Percentiles rank a stretch among this genome's conserved stretches.
phyloP scores from a whole-genome alignment of 2,797 vertebrate genomes.

The Sarcoramphus papa region DNA sequence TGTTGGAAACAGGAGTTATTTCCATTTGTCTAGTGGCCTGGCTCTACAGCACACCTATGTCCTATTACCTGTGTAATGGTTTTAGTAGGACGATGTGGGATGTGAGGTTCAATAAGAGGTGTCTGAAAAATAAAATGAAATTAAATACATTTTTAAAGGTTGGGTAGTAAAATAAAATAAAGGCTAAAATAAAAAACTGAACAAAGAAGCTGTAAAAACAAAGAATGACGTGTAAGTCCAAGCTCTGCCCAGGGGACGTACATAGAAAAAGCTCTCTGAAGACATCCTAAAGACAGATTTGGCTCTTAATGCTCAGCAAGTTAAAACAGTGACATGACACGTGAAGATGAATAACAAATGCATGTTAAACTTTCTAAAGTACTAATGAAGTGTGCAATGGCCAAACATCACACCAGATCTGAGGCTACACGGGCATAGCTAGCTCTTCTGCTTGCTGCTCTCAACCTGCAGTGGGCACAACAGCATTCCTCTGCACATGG shows the following conservation, averaged over 20 bases:
- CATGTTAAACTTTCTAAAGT: not conserved
- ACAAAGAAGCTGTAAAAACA: conserved; percentile 47
- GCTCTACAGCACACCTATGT: conserved; percentile 54
- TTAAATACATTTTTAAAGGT: conserved; percentile 70
- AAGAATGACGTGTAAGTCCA: conserved; percentile 1
- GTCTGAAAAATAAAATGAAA: conserved; percentile 93
- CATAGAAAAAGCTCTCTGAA: not conserved
- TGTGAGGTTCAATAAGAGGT: conserved; percentile 86
- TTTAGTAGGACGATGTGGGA: conserved; percentile 83
- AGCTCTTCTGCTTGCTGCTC: not conserved
- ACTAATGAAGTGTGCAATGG: not conserved
- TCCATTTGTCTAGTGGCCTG: not conserved
- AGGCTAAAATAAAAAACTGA: conserved; percentile 45
- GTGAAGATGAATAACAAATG: not conserved
- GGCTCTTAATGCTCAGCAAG: conserved; percentile 20
- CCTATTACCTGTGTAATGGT: conserved; percentile 87
- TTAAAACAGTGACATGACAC: conserved; percentile 41
- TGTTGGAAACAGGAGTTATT: not conserved
- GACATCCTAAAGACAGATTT: conserved; percentile 52
- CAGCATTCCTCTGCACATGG: accelerated
- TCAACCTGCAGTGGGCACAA: not conserved
- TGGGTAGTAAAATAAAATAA: conserved; percentile 52
- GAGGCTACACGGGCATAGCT: not conserved
- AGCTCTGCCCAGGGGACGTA: not conserved
- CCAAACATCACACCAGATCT: not conserved